phyloP scores from a whole-genome alignment of 2,888 invertebrate genomes.

The Scaptomyza flava region DNA sequence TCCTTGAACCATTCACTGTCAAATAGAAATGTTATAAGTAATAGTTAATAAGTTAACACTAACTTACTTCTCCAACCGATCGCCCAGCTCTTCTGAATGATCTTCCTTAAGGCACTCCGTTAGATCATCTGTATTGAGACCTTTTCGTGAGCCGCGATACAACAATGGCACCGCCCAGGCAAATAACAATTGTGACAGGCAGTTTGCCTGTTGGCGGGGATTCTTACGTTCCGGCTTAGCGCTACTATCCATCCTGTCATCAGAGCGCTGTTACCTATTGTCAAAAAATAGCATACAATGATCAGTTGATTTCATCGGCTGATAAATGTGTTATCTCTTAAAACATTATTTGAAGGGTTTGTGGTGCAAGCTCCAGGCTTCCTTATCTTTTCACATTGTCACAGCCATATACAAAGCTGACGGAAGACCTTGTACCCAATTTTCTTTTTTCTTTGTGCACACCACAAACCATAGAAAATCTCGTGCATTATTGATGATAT shows the following conservation, averaged over 20 bases:
- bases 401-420: not conserved
- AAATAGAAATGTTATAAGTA: not conserved
- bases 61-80: conserved; percentile 82
- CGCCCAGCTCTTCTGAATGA: conserved; percentile 82
- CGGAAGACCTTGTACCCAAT: conserved; percentile 44
- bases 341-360: not conserved
- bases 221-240: conserved; percentile 82
- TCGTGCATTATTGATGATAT: conserved; percentile 9
- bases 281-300: conserved; percentile 12
- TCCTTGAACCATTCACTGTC: conserved; percentile 89
- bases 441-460: conserved; percentile 4
- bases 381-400: conserved; percentile 37
- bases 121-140: conserved; percentile 88
- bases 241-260: conserved; percentile 82
- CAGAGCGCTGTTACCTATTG: conserved; percentile 17
- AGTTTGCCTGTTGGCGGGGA: conserved; percentile 81
- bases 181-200: conserved; percentile 83
- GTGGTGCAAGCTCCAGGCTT: conserved; percentile 12
- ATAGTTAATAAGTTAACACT: not conserved
- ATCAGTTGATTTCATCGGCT: conserved; percentile 6
- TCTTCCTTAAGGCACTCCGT: conserved; percentile 88
- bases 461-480: not conserved
- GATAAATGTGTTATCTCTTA: conserved; percentile 25
- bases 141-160: conserved; percentile 79
- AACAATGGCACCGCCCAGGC: conserved; percentile 83